Base-by-base conservation (phyloP, 30 jellyfish, hydroid and myxozoan species). In the Hydractinia symbiolongicarpus region DNA sequence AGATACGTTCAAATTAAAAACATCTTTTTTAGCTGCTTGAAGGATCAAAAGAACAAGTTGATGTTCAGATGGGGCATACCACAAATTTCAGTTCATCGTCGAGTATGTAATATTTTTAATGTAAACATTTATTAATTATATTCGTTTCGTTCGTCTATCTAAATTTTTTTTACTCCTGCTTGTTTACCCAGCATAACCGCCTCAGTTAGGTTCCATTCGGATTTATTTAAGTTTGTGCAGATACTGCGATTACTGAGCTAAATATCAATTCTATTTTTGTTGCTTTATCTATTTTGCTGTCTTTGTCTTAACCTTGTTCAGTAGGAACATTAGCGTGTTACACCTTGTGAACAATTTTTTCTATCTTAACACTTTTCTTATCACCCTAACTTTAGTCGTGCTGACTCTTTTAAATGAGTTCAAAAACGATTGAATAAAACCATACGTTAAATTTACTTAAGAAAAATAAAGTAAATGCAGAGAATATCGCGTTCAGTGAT, bases 1-100 rank as follows among this genome's bases (percentile, higher is more conserved):
- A 2, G 20, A 13, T 14, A 13, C 2, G 20, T 14, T 14, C n/a
- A 1, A 16, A 13, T 16, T 60, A 13, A 13, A 60, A 13, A 13
- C 17, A n/a, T 40, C 9, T 6, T 20, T 76, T 85, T 53, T 60
- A 89, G 97, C 61, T 89, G 49, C 88, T 89, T 40, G 97, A 89
- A 82, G 95, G 97, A 4, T 89, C 97, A 9, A 84, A 85, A 73
- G 97, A 89, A 58, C 75, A 83, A 62, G 72, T 89, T 54, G 97
- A 89, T 72, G 30, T 85, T 13, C 89, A 79, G 49, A 75, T 84
- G 6, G 77, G 67, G 49, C 81, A 86, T 15, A 81, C 83, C 8
- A n/a, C 86, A 9, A 52, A 14, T 54, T 78, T 78, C 55, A 14
- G n/a, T 78, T 78, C 86, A 78, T 8, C 80, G 5, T 19, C 40